Evolutionary conservation across 2,113 vertebrate species (phyloP).

Genomic region (Microcebus lehilahytsara): DNA sequence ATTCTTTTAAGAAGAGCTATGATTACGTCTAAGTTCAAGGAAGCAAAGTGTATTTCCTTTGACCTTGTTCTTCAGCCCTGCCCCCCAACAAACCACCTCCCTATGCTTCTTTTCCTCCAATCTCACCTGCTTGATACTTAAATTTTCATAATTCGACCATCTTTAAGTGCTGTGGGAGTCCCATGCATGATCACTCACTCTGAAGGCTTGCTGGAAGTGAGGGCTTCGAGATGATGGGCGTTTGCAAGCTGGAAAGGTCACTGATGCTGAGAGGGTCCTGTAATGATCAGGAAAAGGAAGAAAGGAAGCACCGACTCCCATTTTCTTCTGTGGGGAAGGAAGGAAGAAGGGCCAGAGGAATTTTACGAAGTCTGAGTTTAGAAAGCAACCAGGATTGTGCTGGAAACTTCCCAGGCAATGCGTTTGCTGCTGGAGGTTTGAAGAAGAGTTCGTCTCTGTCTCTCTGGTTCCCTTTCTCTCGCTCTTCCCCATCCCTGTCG

Average conservation of each 20-base stretch:
- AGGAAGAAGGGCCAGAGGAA: conserved; percentile 55
- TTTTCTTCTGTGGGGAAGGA: conserved; percentile 48
- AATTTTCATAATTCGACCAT: conserved; percentile 51
- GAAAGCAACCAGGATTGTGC: conserved; percentile 66
- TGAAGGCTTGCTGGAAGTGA: conserved; percentile 28
- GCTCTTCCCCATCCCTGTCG: background rate
- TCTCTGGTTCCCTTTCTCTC: background rate
- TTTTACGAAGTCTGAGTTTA: conserved; percentile 53
- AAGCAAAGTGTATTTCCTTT: conserved; percentile 37
- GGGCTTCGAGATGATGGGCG: conserved; percentile 60
- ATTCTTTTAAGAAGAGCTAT: conserved; percentile 44
- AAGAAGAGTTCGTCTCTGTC: conserved; percentile 64
- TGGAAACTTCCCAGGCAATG: conserved; percentile 49
- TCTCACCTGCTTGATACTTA: background rate
- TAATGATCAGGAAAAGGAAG: conserved; percentile 47
- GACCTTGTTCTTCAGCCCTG: background rate
- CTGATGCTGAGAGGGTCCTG: background rate
- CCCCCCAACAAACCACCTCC: fast-evolving
- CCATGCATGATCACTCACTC: conserved; percentile 40
- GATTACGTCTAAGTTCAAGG: conserved; percentile 53
- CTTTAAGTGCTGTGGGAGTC: conserved; percentile 30
- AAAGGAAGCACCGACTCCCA: conserved; percentile 35
- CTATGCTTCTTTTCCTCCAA: background rate
- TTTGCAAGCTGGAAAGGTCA: conserved; percentile 45
- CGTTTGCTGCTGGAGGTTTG: conserved; percentile 66